Conservation (phyloP, 2,797 vertebrate species). For the Propithecus deckenii region DNA sequence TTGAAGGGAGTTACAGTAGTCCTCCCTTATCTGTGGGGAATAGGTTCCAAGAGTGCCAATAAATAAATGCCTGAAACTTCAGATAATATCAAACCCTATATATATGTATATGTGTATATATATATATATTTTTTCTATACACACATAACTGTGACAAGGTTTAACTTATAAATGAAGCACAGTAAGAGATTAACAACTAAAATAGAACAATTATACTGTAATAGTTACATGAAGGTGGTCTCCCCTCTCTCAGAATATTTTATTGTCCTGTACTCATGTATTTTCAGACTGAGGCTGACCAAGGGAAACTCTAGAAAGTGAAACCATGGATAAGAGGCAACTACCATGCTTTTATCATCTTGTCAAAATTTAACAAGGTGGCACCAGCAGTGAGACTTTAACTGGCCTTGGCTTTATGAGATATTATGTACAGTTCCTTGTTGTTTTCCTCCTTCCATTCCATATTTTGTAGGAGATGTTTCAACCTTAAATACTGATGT, state of each 20-base stretch:
- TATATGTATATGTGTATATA: not conserved
- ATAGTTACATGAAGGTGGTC: not conserved
- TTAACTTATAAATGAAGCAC: not conserved
- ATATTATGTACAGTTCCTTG: not conserved
- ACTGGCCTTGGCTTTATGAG: not conserved
- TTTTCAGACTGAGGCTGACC: not conserved
- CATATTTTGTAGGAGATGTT: slow-evolving; percentile 43
- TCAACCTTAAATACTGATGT: slow-evolving; percentile 48
- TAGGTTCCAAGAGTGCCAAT: not conserved
- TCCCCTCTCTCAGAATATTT: not conserved
- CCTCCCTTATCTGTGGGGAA: not conserved
- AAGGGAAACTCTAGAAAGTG: not conserved
- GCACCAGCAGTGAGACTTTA: slow-evolving; percentile 20
- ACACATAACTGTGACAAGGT: not conserved
- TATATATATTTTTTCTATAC: not conserved
- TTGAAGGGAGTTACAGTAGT: not conserved
- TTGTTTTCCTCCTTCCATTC: slow-evolving; percentile 1
- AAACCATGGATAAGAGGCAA: not conserved
- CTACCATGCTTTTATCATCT: slow-evolving; percentile 7
- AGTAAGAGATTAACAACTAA: not conserved
- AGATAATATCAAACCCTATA: not conserved
- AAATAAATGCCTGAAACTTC: not conserved
- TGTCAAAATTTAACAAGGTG: slow-evolving; percentile 30
- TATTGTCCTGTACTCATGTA: not conserved
- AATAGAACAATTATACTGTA: not conserved